Base-by-base conservation (phyloP, 2,113 vertebrate genomes). In the Cryptomyrus ogoouensis region DNA sequence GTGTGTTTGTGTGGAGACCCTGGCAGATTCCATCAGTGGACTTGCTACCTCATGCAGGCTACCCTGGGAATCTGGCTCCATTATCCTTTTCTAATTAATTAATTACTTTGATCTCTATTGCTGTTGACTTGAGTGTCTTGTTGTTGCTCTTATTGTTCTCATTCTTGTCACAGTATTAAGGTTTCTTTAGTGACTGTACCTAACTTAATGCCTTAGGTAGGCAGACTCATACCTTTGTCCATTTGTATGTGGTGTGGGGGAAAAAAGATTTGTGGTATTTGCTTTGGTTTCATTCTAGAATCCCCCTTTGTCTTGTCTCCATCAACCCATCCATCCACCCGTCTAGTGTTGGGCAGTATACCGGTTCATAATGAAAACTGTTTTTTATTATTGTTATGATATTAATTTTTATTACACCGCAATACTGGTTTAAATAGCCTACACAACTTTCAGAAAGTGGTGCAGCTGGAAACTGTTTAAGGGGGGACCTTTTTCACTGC, bases 61-160 rank as follows among this genome's bases (percentile, higher is more conserved):
- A 50, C 19, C 46, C 47, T 12, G 83, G 74, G 17, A 42, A 13
- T 83, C 5, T 86, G 47, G 84, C 24, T 50, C 17, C 46, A 27
- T 21, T 50, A 12, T 49, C 5, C 3, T n/a, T 86, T 50, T 50
- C 46, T 27, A 86, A 86, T 86, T 24, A 86, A 86, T 9, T 86
- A 10, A 52, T 86, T 50, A 52, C 84, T 86, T 49, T 86, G 84
- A 86, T 49, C 47, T 86, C 47, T 86, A 52, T 86, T 86, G 47
- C 44, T 52, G 84, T 86, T 46, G 83, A n/a, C 44, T 49, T 86
- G 15, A 49, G n/a, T 49, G 24, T 5, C 74, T 21, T 42, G 35
- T 80, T 80, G 7, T 80, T 39, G 74, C 17, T 53, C 52, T 21
- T 53, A 53, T 80, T 80, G 35, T 44, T 35, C 35, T 42, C 39